Evolutionary conservation across 2,888 invertebrate genomes (phyloP).

Genomic region (Melieria picta): DNA sequence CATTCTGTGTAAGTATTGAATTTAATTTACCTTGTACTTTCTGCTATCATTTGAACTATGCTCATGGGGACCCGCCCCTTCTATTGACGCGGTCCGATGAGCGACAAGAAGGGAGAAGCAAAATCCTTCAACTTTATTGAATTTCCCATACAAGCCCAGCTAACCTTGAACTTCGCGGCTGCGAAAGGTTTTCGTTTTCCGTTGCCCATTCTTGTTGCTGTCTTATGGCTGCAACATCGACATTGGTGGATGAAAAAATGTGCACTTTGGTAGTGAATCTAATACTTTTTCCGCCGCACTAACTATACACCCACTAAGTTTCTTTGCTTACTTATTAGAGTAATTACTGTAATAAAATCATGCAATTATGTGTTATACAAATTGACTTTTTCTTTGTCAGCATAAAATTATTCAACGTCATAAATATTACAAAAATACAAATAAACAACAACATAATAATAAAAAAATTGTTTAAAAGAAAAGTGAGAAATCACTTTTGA

Average conservation of each 20-base stretch:
- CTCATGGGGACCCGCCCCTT: no score
- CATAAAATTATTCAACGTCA: no score
- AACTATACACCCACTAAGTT: not conserved
- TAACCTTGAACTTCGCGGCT: conserved; percentile 46
- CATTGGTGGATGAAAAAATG: not conserved
- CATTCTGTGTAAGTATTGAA: no score
- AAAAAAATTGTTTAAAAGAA: no score
- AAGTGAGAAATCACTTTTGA: no score
- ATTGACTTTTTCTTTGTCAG: no score
- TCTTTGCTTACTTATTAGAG: not conserved
- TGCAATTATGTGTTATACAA: no score
- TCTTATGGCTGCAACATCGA: not conserved
- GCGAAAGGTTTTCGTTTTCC: conserved; percentile 32
- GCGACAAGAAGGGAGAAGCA: not conserved
- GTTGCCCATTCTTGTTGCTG: not conserved
- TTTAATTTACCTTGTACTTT: not conserved
- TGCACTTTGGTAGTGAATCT: not conserved
- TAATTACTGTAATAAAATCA: not conserved
- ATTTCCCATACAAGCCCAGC: conserved; percentile 18
- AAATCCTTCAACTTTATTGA: conserved; percentile 34
- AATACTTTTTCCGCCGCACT: not conserved
- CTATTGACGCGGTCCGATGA: no score
- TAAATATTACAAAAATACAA: no score
- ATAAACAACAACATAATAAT: no score
- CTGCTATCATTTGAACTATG: not conserved